phyloP scores from a whole-genome alignment of 2,888 invertebrate species.

The Parelbella ahira region DNA sequence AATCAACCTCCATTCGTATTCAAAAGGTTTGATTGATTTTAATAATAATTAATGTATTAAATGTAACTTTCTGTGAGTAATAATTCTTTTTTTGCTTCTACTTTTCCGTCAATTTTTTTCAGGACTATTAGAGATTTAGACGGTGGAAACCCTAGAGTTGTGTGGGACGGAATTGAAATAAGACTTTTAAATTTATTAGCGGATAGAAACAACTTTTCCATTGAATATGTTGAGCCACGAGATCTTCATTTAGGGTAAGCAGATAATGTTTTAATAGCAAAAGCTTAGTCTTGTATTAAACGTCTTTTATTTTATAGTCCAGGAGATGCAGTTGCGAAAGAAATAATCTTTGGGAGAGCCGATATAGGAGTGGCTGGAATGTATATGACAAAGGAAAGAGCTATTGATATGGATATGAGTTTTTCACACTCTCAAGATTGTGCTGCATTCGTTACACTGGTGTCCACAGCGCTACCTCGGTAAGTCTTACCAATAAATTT shows the following conservation, averaged over 20 bases:
- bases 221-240: slow-evolving; percentile 83
- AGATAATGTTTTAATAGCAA: slow-evolving; percentile 24
- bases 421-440: slow-evolving; percentile 86
- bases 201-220: slow-evolving; percentile 85
- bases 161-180: slow-evolving; percentile 89
- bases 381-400: slow-evolving; percentile 81
- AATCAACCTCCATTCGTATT: slow-evolving; percentile 88
- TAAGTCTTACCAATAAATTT: slow-evolving; percentile 27
- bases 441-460: slow-evolving; percentile 87
- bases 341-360: slow-evolving; percentile 74
- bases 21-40: slow-evolving; percentile 78
- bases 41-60: too few relatives aligned
- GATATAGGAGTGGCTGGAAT: slow-evolving; percentile 88
- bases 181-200: slow-evolving; percentile 83
- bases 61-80: too few relatives aligned
- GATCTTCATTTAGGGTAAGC: slow-evolving; percentile 71
- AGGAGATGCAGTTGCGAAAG: slow-evolving; percentile 81
- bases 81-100: too few relatives aligned
- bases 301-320: too few relatives aligned
- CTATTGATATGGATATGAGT: slow-evolving; percentile 80
- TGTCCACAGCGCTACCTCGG: slow-evolving; percentile 90
- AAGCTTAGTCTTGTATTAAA: too few relatives aligned
- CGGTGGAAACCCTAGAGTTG: slow-evolving; percentile 63
- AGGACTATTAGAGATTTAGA: slow-evolving; percentile 65
- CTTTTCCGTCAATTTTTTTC: too few relatives aligned